Percentiles rank a stretch among this genome's conserved stretches.
Evolutionary conservation across 2,113 vertebrate genomes (phyloP).

Genomic region (Buteo buteo): DNA sequence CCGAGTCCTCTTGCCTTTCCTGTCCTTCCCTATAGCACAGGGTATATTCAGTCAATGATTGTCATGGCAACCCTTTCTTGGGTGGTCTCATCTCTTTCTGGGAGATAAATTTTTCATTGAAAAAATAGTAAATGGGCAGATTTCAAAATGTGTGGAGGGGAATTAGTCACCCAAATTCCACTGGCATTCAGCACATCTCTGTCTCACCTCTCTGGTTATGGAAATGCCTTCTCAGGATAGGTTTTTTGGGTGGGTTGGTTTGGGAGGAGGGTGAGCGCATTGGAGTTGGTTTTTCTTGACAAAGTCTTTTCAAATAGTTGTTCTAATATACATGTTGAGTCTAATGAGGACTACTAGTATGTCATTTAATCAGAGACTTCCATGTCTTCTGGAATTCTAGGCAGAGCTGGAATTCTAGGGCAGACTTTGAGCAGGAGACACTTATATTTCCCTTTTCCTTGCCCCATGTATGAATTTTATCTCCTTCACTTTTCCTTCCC

Average conservation of each 20-base stretch:
- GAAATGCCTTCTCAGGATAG: not conserved
- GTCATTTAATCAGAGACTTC: not conserved
- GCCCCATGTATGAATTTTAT: not conserved
- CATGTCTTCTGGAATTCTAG: not conserved
- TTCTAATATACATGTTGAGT: not conserved
- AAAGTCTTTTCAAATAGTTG: not conserved
- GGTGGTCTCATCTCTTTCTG: not conserved
- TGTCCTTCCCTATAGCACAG: not conserved
- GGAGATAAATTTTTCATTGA: not conserved
- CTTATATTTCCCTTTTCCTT: not conserved
- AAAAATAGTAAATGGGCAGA: not conserved
- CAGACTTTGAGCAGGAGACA: not conserved
- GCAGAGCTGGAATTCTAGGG: not conserved
- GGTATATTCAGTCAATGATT: not conserved
- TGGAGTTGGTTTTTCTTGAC: not conserved
- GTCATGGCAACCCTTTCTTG: not conserved
- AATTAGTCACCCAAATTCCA: not conserved
- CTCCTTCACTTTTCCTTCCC: not conserved
- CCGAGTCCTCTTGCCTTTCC: not conserved
- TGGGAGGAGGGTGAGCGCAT: rapidly evolving
- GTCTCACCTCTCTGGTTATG: not conserved
- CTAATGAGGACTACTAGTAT: not conserved
- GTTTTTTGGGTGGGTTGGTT: not conserved
- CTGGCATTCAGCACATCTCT: not conserved
- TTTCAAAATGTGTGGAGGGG: not conserved